Evolutionary conservation across 2,888 invertebrate genomes (phyloP).

Genomic region (Agrochola lota): DNA sequence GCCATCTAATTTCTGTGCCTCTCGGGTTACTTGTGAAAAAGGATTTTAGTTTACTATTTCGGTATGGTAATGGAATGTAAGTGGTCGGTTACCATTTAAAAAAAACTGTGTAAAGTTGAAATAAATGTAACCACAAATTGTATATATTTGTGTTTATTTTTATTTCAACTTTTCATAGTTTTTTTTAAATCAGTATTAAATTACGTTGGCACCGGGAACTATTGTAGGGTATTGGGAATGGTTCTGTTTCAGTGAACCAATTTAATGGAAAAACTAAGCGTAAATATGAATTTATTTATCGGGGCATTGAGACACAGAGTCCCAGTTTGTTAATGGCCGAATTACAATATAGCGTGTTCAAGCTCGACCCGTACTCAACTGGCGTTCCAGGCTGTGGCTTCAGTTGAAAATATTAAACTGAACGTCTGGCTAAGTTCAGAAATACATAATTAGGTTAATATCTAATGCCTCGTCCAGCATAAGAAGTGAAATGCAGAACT

Average conservation of each 20-base stretch:
- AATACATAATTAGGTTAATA: constrained; percentile 8
- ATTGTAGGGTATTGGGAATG: background rate
- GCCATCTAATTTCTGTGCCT: background rate
- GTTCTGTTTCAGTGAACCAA: background rate
- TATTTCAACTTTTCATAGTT: background rate
- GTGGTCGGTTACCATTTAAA: background rate
- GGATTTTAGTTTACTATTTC: constrained; percentile 26
- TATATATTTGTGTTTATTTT: too few relatives aligned
- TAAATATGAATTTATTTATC: background rate
- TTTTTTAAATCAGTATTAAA: background rate
- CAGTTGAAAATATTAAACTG: constrained; percentile 22
- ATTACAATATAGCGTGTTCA: background rate
- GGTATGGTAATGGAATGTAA: background rate
- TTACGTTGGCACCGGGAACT: background rate
- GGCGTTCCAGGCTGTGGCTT: constrained; percentile 26
- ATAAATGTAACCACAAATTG: too few relatives aligned
- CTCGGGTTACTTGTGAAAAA: background rate
- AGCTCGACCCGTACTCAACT: constrained; percentile 8
- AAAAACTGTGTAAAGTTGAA: too few relatives aligned
- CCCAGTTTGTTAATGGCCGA: background rate
- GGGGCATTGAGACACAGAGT: background rate
- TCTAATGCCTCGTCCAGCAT: background rate
- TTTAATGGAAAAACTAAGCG: background rate
- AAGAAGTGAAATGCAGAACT: background rate
- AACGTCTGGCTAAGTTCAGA: constrained; percentile 7